phyloP scores from a whole-genome alignment of 2,888 invertebrate genomes.

The Nezara viridula region DNA sequence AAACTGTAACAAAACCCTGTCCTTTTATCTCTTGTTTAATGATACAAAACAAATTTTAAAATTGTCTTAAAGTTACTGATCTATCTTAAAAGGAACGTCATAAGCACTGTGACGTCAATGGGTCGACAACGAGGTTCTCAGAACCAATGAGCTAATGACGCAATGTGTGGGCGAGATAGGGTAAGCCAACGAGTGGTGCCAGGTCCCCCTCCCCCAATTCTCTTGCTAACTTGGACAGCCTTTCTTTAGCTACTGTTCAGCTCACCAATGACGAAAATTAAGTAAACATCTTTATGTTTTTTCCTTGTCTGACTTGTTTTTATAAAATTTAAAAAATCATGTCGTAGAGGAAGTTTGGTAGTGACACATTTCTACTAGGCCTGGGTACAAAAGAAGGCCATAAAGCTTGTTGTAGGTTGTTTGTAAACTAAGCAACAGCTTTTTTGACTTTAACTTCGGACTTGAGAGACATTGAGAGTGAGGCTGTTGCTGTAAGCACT shows the following conservation, averaged over 20 bases:
- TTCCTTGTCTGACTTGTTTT: not conserved
- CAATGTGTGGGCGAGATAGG: not conserved
- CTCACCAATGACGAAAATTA: not conserved
- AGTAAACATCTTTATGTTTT: not conserved
- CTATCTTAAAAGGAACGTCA: not conserved
- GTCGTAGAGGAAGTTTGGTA: no score
- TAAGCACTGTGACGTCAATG: not conserved
- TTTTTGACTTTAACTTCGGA: no score
- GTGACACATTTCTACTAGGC: no score
- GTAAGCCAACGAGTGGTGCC: not conserved
- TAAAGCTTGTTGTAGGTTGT: no score
- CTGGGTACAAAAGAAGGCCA: no score
- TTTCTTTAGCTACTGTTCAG: not conserved
- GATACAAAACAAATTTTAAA: not conserved
- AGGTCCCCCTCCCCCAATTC: not conserved
- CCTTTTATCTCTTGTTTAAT: not conserved
- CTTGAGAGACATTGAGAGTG: no score
- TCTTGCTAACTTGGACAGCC: not conserved
- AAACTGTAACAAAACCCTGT: not conserved
- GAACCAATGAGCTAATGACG: not conserved
- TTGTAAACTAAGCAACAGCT: no score
- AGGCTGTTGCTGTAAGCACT: no score
- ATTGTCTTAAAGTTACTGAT: not conserved
- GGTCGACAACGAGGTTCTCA: not conserved
- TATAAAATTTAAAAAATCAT: not conserved